Conservation (phyloP, 2,113 vertebrate genomes). For the Penelope pileata region DNA sequence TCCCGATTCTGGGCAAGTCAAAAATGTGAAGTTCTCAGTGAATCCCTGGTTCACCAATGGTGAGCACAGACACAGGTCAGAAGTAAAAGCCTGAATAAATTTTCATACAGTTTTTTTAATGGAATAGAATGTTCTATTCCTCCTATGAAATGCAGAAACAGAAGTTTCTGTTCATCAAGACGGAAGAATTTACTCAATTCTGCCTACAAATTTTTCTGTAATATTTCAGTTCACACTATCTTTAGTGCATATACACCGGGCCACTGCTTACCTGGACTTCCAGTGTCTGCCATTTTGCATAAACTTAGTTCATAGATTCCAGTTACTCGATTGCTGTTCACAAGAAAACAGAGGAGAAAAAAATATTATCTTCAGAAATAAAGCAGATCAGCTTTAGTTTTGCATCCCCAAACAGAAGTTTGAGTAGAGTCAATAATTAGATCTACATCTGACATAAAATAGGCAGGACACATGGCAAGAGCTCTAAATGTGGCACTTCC, state of each 20-base stretch:
- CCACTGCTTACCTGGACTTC: constrained; percentile 90
- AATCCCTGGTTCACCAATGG: not conserved
- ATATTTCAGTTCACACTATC: not conserved
- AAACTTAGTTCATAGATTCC: constrained; percentile 97
- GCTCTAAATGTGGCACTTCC: not conserved
- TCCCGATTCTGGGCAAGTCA: not conserved
- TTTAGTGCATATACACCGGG: not conserved
- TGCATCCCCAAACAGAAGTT: not conserved
- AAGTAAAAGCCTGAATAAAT: not conserved
- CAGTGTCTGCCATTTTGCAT: constrained; percentile 96
- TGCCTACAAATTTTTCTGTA: not conserved
- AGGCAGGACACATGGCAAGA: not conserved
- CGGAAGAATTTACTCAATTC: not conserved
- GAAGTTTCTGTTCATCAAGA: not conserved
- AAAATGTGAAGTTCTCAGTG: not conserved
- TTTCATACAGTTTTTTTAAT: not conserved
- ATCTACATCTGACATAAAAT: not conserved
- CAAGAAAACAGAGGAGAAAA: not conserved
- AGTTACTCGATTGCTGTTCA: constrained; percentile 91
- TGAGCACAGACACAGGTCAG: not conserved
- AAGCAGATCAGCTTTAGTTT: not conserved
- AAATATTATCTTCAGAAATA: not conserved
- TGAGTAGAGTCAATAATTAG: not conserved
- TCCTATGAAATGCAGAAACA: not conserved
- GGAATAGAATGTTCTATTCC: not conserved